These are phyloP conservation scores for Sphenodon punctatus DNA, from an alignment of 2,797 vertebrate species.

Conservation along the genomic window DNA sequence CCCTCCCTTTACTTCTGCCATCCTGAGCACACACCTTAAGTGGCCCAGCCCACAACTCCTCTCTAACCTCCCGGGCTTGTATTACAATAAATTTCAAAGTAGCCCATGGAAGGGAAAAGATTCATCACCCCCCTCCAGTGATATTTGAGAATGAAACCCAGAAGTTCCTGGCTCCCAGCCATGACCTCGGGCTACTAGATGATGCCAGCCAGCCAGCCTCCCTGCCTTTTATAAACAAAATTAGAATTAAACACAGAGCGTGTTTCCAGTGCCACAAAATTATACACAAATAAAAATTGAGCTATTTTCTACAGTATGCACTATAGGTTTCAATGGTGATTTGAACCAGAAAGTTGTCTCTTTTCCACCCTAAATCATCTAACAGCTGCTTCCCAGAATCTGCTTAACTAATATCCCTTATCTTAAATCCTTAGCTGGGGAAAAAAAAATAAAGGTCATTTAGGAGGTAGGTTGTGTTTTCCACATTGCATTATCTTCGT, in stretches of 20 bases:
- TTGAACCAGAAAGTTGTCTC: constrained; percentile 50
- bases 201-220: accelerated
- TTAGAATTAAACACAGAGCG: accelerated
- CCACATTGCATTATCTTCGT: background rate
- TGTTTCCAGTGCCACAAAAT: background rate
- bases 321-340: background rate
- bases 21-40: too few species aligned
- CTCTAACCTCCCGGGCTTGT: too few species aligned
- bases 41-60: too few species aligned
- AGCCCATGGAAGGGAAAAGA: too few species aligned
- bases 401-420: constrained; percentile 72
- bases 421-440: constrained; percentile 54
- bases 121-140: too few species aligned
- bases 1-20: too few species aligned
- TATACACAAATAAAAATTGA: background rate
- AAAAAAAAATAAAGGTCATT: background rate
- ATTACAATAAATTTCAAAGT: too few species aligned
- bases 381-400: constrained; percentile 72
- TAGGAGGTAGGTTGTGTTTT: background rate
- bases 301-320: accelerated
- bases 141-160: background rate
- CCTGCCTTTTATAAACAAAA: background rate
- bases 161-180: background rate
- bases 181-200: background rate
- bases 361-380: constrained; percentile 52